phyloP scores from a whole-genome alignment of 2,888 invertebrate species.

The Leptinotarsa peninsularis region DNA sequence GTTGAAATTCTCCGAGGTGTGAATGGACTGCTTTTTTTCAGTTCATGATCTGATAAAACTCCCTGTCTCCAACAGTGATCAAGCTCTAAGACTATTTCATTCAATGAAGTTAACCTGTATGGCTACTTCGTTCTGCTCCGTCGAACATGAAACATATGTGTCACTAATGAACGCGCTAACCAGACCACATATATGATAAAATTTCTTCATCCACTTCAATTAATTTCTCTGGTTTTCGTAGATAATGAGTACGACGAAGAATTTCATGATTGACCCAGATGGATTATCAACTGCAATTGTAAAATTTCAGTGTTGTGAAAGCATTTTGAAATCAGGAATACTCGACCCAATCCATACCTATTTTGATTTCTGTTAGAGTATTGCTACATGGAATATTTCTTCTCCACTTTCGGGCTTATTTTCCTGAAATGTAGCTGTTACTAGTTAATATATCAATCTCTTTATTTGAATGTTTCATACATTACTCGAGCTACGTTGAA shows the following conservation, averaged over 20 bases:
- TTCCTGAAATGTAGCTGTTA: too few relatives aligned
- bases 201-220: slow-evolving; percentile 10
- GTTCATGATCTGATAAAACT: neutral
- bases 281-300: too few relatives aligned
- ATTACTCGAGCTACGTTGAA: too few relatives aligned
- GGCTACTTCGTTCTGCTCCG: slow-evolving; percentile 16
- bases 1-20: neutral
- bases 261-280: neutral
- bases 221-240: slow-evolving; percentile 13
- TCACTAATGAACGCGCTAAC: slow-evolving; percentile 25
- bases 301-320: too few relatives aligned
- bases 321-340: too few relatives aligned
- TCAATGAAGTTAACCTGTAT: slow-evolving; percentile 7
- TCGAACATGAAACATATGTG: slow-evolving; percentile 26
- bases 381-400: too few relatives aligned
- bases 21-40: neutral
- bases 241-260: neutral
- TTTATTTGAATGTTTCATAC: too few relatives aligned
- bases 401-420: too few relatives aligned
- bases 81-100: slow-evolving; percentile 3
- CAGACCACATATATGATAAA: slow-evolving; percentile 24
- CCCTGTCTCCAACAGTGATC: neutral
- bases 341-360: too few relatives aligned
- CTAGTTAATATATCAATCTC: too few relatives aligned
- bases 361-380: too few relatives aligned